Evolutionary conservation across 2,888 invertebrate genomes (phyloP).

Genomic region (Caenorhabditis sp.): DNA sequence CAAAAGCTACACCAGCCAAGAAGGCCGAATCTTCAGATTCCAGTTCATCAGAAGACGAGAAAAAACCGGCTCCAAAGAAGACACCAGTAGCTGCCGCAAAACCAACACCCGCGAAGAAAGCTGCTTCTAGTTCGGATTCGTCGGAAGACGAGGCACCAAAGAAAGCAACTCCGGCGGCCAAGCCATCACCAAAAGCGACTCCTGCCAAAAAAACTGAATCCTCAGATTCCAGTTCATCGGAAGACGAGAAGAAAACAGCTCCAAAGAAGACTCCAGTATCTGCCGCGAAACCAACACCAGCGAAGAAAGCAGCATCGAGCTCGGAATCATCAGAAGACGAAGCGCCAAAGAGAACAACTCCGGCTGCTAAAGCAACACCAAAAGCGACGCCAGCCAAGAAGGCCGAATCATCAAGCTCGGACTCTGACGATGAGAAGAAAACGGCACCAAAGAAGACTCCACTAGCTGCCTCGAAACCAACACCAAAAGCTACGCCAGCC

Average conservation of each 20-base stretch:
- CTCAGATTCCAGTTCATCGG: slow-evolving; percentile 30
- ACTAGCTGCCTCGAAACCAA: slow-evolving; percentile 3
- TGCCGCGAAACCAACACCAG: slow-evolving; percentile 13
- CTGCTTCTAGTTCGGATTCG: slow-evolving; percentile 1
- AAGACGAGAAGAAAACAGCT: slow-evolving; percentile 22
- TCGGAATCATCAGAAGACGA: slow-evolving; percentile 12
- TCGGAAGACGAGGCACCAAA: slow-evolving; percentile 7
- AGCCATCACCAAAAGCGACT: slow-evolving; percentile 11
- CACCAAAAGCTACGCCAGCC: slow-evolving; percentile 5
- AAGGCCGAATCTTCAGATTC: slow-evolving; percentile 16
- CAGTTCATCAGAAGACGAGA: slow-evolving; percentile 5
- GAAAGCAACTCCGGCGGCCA: slow-evolving; percentile 17
- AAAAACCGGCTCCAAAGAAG: slow-evolving; percentile 11
- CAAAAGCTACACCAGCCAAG: slow-evolving; percentile 28
- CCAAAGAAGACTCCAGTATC: slow-evolving; percentile 16
- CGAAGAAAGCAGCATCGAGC: slow-evolving; percentile 23
- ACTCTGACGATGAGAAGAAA: slow-evolving; percentile 33
- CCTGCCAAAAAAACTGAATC: slow-evolving; percentile 41
- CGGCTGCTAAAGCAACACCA: slow-evolving; percentile 20
- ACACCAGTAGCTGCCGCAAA: slow-evolving; percentile 14
- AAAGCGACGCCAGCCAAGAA: slow-evolving; percentile 13
- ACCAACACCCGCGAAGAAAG: slow-evolving; percentile 4
- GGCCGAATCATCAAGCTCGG: slow-evolving; percentile 1
- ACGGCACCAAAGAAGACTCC: slow-evolving; percentile 20
- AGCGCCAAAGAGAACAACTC: slow-evolving; percentile 11